Evolutionary conservation across 2,797 vertebrate species (phyloP).

Genomic region (Oryzias dopingdopingensis): DNA sequence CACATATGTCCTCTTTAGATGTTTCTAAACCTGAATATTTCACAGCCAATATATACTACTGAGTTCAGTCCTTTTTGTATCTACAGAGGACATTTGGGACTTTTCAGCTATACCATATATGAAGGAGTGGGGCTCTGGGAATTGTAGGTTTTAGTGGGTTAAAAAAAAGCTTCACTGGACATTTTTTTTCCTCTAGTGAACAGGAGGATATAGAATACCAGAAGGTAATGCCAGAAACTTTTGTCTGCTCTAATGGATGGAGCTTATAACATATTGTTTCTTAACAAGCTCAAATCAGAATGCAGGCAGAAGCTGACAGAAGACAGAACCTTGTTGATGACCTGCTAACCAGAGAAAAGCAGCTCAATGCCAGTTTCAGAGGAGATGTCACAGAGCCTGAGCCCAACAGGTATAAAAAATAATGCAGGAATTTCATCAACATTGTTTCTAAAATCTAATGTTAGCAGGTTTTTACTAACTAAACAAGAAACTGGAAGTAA

Average conservation of each 20-base stretch:
- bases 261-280: conserved; percentile 18
- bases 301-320: conserved; percentile 92
- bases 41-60: no score
- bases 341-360: conserved; percentile 88
- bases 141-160: no score
- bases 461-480: no score
- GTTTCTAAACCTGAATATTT: no score
- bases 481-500: no score
- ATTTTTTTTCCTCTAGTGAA: no score
- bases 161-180: no score
- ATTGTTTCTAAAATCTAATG: not conserved
- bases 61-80: no score
- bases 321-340: conserved; percentile 93
- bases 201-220: not conserved
- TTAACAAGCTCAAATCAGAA: conserved; percentile 77
- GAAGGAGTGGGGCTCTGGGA: no score
- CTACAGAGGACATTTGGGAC: no score
- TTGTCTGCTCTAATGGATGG: not conserved
- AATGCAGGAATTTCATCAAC: not conserved
- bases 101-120: no score
- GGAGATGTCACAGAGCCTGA: conserved; percentile 83
- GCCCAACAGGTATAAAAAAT: conserved; percentile 81
- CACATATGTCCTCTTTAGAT: no score
- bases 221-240: not conserved
- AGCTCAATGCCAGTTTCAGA: conserved; percentile 87